phyloP scores from a whole-genome alignment of 2,888 invertebrate species.

The Pemphredon lugubris region DNA sequence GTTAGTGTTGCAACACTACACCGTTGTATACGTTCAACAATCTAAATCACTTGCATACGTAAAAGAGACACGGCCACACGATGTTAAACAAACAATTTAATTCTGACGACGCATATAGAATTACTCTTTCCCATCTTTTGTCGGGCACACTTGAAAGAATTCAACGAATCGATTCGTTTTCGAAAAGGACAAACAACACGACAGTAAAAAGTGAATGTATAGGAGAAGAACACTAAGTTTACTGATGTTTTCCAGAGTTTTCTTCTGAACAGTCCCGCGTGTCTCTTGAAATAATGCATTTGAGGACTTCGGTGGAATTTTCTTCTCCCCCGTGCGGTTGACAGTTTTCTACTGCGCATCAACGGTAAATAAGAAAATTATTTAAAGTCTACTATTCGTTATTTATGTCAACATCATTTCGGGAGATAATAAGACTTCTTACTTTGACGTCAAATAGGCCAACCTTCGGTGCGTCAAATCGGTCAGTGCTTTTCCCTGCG shows the following conservation, averaged over 20 bases:
- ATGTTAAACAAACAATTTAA: background rate
- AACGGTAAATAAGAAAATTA: slow-evolving; percentile 3
- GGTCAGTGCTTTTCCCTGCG: too few species aligned
- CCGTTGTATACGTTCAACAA: too few species aligned
- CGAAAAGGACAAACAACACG: slow-evolving; percentile 61
- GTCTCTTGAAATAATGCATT: background rate
- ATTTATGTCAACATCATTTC: too few species aligned
- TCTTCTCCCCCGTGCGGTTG: slow-evolving; percentile 1
- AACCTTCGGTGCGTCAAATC: too few species aligned
- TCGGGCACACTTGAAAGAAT: slow-evolving; percentile 51
- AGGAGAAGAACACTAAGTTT: slow-evolving; percentile 63
- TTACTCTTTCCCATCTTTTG: slow-evolving; percentile 32
- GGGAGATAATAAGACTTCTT: too few species aligned
- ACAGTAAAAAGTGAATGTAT: slow-evolving; percentile 65
- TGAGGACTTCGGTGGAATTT: background rate
- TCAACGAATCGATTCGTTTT: slow-evolving; percentile 57
- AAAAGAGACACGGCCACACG: too few species aligned
- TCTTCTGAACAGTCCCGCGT: slow-evolving; percentile 17
- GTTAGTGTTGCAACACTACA: too few species aligned
- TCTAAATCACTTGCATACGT: too few species aligned
- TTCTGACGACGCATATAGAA: background rate
- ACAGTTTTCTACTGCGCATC: slow-evolving; percentile 23
- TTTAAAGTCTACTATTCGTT: background rate
- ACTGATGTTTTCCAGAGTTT: slow-evolving; percentile 60
- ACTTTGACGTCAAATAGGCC: too few species aligned